Evolutionary conservation across 2,797 vertebrate species (phyloP).

Genomic region (Craterocephalus amniculus): DNA sequence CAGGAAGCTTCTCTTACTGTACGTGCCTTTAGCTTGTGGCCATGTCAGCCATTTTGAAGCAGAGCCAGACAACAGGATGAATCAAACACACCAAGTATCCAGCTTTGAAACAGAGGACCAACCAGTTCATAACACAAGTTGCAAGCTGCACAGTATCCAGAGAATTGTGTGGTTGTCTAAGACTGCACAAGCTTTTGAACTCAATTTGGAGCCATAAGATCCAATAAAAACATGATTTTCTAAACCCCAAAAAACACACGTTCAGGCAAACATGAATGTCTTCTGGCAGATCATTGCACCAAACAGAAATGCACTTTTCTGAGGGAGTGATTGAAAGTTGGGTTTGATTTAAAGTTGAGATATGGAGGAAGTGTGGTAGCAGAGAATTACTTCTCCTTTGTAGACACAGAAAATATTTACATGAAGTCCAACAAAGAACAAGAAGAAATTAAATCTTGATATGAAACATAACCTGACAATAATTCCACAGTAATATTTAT

Average conservation of each 20-base stretch:
- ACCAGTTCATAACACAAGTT: constrained; percentile 33
- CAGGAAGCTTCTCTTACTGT: constrained; percentile 60
- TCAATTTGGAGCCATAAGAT: not conserved
- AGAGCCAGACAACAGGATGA: constrained; percentile 47
- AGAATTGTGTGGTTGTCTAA: not conserved
- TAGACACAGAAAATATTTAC: constrained; percentile 21
- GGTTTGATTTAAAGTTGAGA: constrained; percentile 35
- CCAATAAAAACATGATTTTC: constrained; percentile 8
- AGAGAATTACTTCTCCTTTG: constrained; percentile 18
- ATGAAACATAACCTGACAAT: constrained; percentile 13
- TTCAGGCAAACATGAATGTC: constrained; percentile 56
- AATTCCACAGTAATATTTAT: constrained; percentile 44
- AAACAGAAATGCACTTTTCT: constrained; percentile 69
- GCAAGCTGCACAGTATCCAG: constrained; percentile 4
- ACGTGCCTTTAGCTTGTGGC: constrained; percentile 78
- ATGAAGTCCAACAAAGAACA: constrained; percentile 6
- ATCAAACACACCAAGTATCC: constrained; percentile 13
- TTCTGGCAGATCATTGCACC: constrained; percentile 57
- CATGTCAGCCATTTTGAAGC: constrained; percentile 50
- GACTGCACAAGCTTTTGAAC: constrained; percentile 13
- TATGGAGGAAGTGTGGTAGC: constrained; percentile 38
- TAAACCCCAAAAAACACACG: constrained; percentile 30
- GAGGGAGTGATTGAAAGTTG: constrained; percentile 15
- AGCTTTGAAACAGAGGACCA: constrained; percentile 47
- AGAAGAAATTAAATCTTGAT: not conserved